Conservation (phyloP, 2,888 invertebrate genomes). For the Ischnura elegans region DNA sequence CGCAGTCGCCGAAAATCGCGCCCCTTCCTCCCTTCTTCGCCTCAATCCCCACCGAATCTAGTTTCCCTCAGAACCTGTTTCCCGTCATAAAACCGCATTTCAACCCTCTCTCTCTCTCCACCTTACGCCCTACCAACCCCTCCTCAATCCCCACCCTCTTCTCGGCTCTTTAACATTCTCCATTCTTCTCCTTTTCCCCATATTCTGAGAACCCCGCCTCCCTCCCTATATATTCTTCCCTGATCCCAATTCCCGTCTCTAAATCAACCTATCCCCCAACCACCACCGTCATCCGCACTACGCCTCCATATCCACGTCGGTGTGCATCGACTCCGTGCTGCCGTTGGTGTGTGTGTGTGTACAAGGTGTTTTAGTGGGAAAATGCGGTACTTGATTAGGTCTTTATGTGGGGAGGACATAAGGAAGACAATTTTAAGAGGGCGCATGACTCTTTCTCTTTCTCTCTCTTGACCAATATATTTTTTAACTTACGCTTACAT, state of each 20-base stretch:
- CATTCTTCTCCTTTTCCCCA: neutral
- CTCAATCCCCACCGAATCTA: conserved; percentile 35
- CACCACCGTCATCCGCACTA: neutral
- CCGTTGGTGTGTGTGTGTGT: neutral
- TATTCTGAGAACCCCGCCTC: neutral
- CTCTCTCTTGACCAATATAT: too few relatives aligned
- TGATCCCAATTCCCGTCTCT: neutral
- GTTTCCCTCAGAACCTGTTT: conserved; percentile 66
- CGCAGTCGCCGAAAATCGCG: conserved; percentile 23
- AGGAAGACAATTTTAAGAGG: too few relatives aligned
- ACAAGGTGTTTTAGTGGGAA: neutral
- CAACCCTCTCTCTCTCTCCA: conserved; percentile 23
- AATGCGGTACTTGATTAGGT: too few relatives aligned
- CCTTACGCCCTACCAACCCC: neutral
- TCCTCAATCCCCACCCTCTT: neutral
- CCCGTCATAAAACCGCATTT: conserved; percentile 67
- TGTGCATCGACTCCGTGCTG: neutral
- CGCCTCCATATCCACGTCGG: neutral
- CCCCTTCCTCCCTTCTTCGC: neutral
- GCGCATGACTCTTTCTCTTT: too few relatives aligned
- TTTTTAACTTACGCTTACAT: too few relatives aligned
- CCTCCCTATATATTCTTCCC: neutral
- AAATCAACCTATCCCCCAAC: neutral
- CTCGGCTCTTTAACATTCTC: conserved; percentile 3
- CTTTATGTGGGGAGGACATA: too few relatives aligned